Evolutionary conservation across 2,888 invertebrate species (phyloP), one percentile per base, ranked within the genome.

Genomic region (Cataglyphis cursor): DNA sequence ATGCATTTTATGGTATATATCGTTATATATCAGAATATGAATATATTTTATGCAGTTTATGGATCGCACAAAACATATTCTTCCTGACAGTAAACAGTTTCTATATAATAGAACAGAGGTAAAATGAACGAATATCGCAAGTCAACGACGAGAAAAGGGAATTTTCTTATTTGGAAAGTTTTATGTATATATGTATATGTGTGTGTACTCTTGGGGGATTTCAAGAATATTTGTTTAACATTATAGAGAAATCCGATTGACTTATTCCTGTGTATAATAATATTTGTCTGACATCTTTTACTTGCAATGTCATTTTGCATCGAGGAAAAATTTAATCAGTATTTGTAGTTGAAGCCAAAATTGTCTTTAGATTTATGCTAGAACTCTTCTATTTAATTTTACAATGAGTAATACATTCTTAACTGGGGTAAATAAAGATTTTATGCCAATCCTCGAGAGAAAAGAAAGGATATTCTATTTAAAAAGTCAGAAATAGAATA

Each of bases 211-310:
- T 28, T 57, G 15, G 18, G 12, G 2, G 4, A n/a, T 12, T 66
- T 28, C 12, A 54, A 57, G 41, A 66, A 57, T 76, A 66, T 38
- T 76, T 76, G 41, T 66, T 66, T 41, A 76, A 65, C 10, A 28
- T 54, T 54, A 24, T 38, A 5, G 12, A 10, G 12, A 65, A 76
- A 66, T 76, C 54, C 21, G 10, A 5, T 54, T 66, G 41, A 57
- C n/a, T 76, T 66, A 4, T n/a, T 48, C 51, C 24, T 10, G 9
- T 28, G 18, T 12, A 10, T 57, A n/a, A 76, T n/a, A 54, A 21
- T 15, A 15, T 66, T 76, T 38, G 31, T 28, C 5, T 1, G 8
- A 38, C 18, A 28, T 66, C 10, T 57, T 35, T 66, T 54, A 66
- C 28, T 41, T 57, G 41, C 28, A 41, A 65, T 28, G 21, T 41